These are phyloP conservation scores for Tenebrio molitor DNA, from an alignment of 1,140 invertebrate genomes.

Conservation along the genomic window DNA sequence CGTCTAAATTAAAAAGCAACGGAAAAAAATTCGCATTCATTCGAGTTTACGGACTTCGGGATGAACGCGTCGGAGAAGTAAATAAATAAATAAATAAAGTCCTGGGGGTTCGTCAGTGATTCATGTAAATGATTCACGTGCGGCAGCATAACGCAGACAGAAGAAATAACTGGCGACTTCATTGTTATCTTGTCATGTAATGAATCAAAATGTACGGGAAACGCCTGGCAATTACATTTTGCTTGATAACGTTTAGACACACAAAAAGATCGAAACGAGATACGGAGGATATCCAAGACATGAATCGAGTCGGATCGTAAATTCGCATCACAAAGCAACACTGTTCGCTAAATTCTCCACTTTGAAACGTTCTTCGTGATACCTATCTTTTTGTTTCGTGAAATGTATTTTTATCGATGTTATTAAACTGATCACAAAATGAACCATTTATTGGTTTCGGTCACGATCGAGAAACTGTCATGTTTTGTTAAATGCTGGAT, in stretches of 20 bases:
- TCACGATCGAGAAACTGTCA: too few relatives aligned
- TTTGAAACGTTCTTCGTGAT: neutral
- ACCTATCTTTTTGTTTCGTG: neutral
- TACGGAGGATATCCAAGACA: constrained; percentile 25
- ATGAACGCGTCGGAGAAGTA: neutral
- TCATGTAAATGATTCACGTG: constrained; percentile 11
- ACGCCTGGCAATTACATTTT: constrained; percentile 47
- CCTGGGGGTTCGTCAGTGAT: neutral
- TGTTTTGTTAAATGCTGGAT: too few relatives aligned
- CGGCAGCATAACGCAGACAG: constrained; percentile 8
- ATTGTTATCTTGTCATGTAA: constrained; percentile 40
- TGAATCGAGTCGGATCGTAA: constrained; percentile 23
- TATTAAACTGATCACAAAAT: too few relatives aligned
- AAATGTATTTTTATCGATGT: too few relatives aligned
- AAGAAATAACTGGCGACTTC: constrained; percentile 27
- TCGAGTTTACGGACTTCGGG: too few relatives aligned
- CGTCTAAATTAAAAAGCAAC: neutral
- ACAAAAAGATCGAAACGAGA: constrained; percentile 39
- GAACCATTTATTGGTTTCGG: too few relatives aligned
- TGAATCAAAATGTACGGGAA: constrained; percentile 45
- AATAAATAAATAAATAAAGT: neutral
- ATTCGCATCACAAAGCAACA: constrained; percentile 27
- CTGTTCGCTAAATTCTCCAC: constrained; percentile 1
- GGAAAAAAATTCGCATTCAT: neutral
- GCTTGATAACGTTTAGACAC: constrained; percentile 48